Evolutionary conservation across 2,113 vertebrate genomes (phyloP).

Genomic region (Capricornis sumatraensis): DNA sequence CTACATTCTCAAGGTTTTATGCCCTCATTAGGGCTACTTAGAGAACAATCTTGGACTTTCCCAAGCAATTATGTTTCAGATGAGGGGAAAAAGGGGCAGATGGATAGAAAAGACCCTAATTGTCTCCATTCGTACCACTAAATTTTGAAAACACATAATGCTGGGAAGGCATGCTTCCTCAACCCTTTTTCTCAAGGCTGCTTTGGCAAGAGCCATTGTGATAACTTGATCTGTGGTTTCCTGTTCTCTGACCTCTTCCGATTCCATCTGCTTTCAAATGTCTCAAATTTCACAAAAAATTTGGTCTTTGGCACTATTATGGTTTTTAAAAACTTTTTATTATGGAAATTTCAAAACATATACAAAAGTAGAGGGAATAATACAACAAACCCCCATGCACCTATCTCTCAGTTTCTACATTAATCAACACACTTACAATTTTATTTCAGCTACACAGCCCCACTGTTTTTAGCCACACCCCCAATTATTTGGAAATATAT

Average conservation of each 20-base stretch:
- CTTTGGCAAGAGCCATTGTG: not conserved
- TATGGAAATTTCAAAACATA: not conserved
- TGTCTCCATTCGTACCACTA: not conserved
- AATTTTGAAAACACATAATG: not conserved
- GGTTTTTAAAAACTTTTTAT: not conserved
- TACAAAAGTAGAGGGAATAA: not conserved
- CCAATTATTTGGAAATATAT: not conserved
- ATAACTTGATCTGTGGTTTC: slow-evolving; percentile 1
- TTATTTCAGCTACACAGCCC: not conserved
- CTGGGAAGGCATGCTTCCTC: not conserved
- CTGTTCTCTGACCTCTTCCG: not conserved
- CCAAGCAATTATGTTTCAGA: not conserved
- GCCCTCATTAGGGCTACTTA: not conserved
- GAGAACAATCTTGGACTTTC: not conserved
- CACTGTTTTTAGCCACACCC: not conserved
- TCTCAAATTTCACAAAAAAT: not conserved
- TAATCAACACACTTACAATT: not conserved
- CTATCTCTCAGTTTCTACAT: not conserved
- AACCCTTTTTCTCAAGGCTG: not conserved
- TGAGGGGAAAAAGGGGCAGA: not conserved
- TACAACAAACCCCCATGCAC: not conserved
- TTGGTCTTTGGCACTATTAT: not conserved
- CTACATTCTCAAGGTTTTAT: not conserved
- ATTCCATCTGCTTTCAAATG: not conserved
- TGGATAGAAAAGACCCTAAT: not conserved